Base-by-base conservation (phyloP, 2,888 invertebrate species). In the Lycia hirtaria region DNA sequence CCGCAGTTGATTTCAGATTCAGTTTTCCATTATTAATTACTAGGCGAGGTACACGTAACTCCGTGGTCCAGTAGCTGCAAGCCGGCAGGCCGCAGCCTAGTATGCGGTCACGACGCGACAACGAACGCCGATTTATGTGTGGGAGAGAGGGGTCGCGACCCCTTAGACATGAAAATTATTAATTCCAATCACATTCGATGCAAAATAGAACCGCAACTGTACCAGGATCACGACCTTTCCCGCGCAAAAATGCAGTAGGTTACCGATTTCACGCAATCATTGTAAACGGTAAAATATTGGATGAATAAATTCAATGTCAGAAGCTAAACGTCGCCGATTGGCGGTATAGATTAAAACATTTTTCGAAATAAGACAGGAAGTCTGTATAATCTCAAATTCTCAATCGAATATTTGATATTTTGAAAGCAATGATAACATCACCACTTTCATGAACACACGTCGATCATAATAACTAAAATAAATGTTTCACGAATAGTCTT, bases 141-240 rank as follows among this genome's bases (percentile, higher is more conserved):
- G 87, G 86, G 86, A 87, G 82, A 81, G 76, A 58, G 66, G 68
- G 83, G 80, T 83, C 83, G 74, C 77, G 84, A 87, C 78, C 87
- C 60, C 69, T 68, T 62, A 72, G 68, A 80, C 81, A 82, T 76
- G 80, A 81, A 81, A 80, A 83, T 84, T 78, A 84, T 83, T 83
- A 83, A 84, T 80, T 79, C 73, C 71, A 72, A 68, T 74, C 73
- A 77, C 79, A 62, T 65, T 65, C 63, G 68, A 69, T 70, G 67
- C 55, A 51, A 60, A 41, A 41, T 30, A 52, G 47, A 57, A 28
- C 33, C 47, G 41, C 35, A 48, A 56, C 48, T 37, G 52, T 52
- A 37, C 15, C 35, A 12, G 7, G 22, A 9, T 38, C 50, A 56
- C 49, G 28, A 55, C 15, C 48, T 20, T 20, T 35, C n/a, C 10